A percentile compares a stretch with the other conserved stretches of the same genome.
These are phyloP conservation scores for Rhopalosiphum maidis DNA, from an alignment of 1,140 invertebrate species.

Conservation along the genomic window DNA sequence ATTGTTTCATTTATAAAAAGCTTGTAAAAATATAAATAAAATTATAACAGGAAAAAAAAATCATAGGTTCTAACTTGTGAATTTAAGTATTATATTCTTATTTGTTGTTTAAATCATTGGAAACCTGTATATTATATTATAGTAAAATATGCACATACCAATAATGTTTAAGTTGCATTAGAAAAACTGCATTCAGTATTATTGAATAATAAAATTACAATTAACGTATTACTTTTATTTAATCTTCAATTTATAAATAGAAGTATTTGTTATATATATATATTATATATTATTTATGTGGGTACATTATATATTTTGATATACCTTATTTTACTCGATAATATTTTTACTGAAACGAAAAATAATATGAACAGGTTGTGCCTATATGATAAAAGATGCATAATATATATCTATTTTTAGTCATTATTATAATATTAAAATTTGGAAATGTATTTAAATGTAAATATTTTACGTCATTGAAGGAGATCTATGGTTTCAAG, in stretches of 20 bases:
- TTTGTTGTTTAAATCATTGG: neutral
- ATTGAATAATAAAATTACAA: neutral
- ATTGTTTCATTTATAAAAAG: too few relatives aligned
- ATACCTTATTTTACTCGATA: neutral
- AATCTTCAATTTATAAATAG: neutral
- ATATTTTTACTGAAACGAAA: neutral
- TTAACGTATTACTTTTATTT: neutral
- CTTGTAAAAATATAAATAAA: too few relatives aligned
- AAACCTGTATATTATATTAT: neutral
- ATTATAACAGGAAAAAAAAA: too few relatives aligned
- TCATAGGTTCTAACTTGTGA: neutral
- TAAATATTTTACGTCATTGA: neutral
- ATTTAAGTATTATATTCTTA: neutral
- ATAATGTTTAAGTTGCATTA: neutral
- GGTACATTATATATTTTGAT: neutral
- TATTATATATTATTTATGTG: too few relatives aligned
- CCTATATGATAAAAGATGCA: neutral
- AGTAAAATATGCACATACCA: neutral
- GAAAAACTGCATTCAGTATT: neutral
- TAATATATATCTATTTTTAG: neutral
- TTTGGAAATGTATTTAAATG: neutral
- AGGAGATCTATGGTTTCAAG: neutral
- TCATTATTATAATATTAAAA: neutral
- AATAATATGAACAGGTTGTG: neutral
- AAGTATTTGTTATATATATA: neutral